Conservation (phyloP, 2,113 vertebrate genomes). For the Todiramphus saurophagus region DNA sequence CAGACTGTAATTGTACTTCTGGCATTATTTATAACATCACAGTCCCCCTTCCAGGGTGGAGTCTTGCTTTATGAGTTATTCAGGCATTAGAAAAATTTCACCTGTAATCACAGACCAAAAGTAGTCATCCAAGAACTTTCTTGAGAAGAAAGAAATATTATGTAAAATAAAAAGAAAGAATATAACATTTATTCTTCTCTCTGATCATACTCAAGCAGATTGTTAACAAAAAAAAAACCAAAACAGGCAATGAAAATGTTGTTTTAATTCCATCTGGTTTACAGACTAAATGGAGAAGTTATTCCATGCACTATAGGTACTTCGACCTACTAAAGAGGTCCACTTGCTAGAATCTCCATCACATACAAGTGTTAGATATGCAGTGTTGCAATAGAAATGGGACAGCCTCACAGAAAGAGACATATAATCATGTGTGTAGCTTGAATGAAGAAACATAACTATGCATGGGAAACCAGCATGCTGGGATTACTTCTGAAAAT, state of each 20-base stretch:
- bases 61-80: not conserved
- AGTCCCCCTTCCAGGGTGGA: not conserved
- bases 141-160: not conserved
- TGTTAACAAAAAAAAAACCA: no score
- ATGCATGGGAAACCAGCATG: conserved; percentile 33
- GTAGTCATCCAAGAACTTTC: not conserved
- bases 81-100: not conserved
- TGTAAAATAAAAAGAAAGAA: not conserved
- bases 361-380: not conserved
- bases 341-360: not conserved
- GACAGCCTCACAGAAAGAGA: not conserved
- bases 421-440: not conserved
- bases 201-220: not conserved
- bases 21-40: not conserved
- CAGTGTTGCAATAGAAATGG: conserved; percentile 55
- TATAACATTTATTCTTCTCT: not conserved
- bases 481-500: conserved; percentile 34
- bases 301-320: not conserved
- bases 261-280: not conserved
- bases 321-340: not conserved
- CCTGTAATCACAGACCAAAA: not conserved
- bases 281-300: not conserved
- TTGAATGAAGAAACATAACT: not conserved
- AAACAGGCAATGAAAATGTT: not conserved
- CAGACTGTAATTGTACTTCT: not conserved